These are phyloP conservation scores for Brachyhypopomus gauderio DNA, from an alignment of 2,113 vertebrate genomes.

Conservation along the genomic window DNA sequence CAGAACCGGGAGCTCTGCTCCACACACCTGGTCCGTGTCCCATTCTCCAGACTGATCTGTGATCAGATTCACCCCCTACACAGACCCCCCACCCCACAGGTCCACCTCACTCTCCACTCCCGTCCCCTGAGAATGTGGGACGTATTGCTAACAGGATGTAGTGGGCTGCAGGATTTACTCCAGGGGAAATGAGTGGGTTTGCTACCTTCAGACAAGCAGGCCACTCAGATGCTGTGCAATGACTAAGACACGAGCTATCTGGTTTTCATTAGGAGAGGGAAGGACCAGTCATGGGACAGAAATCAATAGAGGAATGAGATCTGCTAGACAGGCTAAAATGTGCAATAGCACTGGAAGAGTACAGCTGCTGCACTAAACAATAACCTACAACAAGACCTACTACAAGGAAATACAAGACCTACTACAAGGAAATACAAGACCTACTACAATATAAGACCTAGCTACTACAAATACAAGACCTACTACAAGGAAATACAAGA, in stretches of 20 bases:
- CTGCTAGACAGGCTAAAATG: background rate
- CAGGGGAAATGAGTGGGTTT: constrained; percentile 32
- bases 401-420: no score
- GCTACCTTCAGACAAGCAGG: constrained; percentile 1
- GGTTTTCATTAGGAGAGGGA: constrained; percentile 25
- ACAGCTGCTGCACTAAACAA: no score
- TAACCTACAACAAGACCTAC: no score
- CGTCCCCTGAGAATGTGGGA: background rate
- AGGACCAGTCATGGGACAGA: background rate
- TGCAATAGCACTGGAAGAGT: no score
- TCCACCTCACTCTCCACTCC: background rate
- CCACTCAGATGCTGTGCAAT: background rate
- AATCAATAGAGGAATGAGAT: constrained; percentile 7
- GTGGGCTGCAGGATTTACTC: constrained; percentile 1
- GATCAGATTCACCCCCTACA: constrained; percentile 8
- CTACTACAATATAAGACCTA: no score
- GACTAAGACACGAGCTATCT: background rate
- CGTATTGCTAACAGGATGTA: constrained; percentile 27
- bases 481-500: no score
- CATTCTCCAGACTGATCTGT: constrained; percentile 1
- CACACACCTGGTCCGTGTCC: constrained; percentile 5
- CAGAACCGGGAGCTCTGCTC: background rate
- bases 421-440: no score
- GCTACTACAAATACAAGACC: no score
- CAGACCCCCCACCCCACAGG: no score